A percentile compares a stretch with the other conserved stretches of the same genome.
Conservation (phyloP, 2,888 invertebrate species). For the Erebia ligea region DNA sequence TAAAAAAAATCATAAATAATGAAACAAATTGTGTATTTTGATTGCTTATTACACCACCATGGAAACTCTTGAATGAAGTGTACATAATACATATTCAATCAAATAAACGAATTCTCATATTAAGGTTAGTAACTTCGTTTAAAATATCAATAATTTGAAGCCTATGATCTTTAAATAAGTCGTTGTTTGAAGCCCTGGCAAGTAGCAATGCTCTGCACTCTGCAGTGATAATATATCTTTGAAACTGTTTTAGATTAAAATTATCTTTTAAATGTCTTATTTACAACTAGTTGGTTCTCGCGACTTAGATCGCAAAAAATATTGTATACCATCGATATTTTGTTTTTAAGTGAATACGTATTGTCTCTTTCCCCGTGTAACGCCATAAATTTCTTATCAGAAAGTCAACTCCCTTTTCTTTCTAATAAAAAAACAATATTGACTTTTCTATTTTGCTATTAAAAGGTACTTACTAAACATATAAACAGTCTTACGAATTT, state of each 20-base stretch:
- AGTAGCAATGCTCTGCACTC: slow-evolving; percentile 2
- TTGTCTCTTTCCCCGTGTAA: no score
- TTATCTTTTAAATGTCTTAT: slow-evolving; percentile 1
- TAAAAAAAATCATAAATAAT: background rate
- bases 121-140: background rate
- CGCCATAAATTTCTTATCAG: background rate
- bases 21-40: background rate
- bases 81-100: background rate
- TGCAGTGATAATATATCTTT: background rate
- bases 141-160: background rate
- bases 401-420: background rate
- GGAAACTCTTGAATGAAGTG: background rate
- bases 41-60: no score
- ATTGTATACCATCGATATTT: background rate
- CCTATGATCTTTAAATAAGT: no score
- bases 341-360: no score
- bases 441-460: background rate
- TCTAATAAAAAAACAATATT: background rate
- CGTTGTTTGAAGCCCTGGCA: background rate
- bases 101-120: background rate
- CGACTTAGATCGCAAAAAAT: background rate
- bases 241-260: background rate
- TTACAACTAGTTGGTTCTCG: background rate
- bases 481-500: background rate
- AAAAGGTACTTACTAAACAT: background rate